Percentiles rank a stretch among this genome's conserved stretches.
Evolutionary conservation across 2,888 invertebrate species (phyloP).

Genomic region (Sinopyrophorus schimmeli): DNA sequence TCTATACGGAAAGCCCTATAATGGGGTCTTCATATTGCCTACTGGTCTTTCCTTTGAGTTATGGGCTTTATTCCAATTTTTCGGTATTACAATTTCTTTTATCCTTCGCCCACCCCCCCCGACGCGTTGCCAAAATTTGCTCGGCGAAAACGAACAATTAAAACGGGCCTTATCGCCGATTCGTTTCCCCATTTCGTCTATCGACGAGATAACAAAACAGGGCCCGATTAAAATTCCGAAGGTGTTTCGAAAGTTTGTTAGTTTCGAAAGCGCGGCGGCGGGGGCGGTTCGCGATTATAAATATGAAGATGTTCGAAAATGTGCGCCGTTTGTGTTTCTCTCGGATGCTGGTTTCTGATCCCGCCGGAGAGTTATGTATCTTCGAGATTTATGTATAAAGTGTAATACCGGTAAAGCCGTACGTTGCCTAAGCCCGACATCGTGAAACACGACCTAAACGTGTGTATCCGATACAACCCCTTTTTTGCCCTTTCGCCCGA

Average conservation of each 20-base stretch:
- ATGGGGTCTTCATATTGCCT: constrained; percentile 45
- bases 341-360: constrained; percentile 48
- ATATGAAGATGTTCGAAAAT: constrained; percentile 11
- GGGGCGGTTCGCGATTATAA: too few relatives aligned
- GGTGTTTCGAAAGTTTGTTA: constrained; percentile 33
- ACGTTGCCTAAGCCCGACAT: constrained; percentile 43
- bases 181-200: not conserved
- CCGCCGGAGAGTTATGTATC: constrained; percentile 55
- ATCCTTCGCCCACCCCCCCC: not conserved
- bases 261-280: too few relatives aligned
- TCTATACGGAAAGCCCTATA: constrained; percentile 45
- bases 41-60: constrained; percentile 44
- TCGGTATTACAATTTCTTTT: constrained; percentile 18
- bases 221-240: constrained; percentile 33
- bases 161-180: not conserved
- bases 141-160: not conserved
- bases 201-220: constrained; percentile 13
- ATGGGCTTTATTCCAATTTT: constrained; percentile 40
- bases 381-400: constrained; percentile 56
- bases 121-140: not conserved
- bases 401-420: constrained; percentile 52
- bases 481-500: too few relatives aligned
- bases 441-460: constrained; percentile 52
- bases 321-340: too few relatives aligned
- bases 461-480: constrained; percentile 41